These are phyloP conservation scores for Alloscopus bannaensis DNA, from an alignment of 2,888 invertebrate genomes.

Conservation along the genomic window DNA sequence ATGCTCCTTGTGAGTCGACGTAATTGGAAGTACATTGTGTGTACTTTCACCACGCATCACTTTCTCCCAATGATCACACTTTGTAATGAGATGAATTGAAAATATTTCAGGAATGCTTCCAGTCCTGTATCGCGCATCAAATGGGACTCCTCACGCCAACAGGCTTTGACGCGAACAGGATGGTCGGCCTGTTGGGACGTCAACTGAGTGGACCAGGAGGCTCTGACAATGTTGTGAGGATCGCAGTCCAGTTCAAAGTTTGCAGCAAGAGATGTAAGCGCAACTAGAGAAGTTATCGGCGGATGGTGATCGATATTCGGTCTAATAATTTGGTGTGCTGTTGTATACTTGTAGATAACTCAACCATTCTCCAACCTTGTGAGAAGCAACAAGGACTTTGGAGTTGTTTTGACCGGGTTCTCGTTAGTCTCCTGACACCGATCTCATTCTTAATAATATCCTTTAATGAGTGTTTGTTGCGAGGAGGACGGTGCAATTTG, in stretches of 20 bases:
- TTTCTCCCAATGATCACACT: too few species aligned
- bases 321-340: too few species aligned
- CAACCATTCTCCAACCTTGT: not conserved
- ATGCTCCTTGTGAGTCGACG: too few species aligned
- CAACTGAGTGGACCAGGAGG: not conserved
- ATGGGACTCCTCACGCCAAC: not conserved
- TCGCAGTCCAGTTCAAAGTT: not conserved
- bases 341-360: not conserved
- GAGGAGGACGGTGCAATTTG: not conserved
- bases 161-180: not conserved
- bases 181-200: not conserved
- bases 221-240: not conserved
- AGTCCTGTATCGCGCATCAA: not conserved
- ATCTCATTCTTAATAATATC: not conserved
- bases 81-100: too few species aligned
- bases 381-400: not conserved
- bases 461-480: not conserved
- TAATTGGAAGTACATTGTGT: too few species aligned
- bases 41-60: too few species aligned
- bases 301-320: too few species aligned
- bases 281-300: not conserved
- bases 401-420: not conserved
- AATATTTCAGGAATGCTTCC: not conserved
- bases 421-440: not conserved
- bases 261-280: not conserved